Conservation (phyloP, 2,888 invertebrate species). For the Hydraecia micacea region DNA sequence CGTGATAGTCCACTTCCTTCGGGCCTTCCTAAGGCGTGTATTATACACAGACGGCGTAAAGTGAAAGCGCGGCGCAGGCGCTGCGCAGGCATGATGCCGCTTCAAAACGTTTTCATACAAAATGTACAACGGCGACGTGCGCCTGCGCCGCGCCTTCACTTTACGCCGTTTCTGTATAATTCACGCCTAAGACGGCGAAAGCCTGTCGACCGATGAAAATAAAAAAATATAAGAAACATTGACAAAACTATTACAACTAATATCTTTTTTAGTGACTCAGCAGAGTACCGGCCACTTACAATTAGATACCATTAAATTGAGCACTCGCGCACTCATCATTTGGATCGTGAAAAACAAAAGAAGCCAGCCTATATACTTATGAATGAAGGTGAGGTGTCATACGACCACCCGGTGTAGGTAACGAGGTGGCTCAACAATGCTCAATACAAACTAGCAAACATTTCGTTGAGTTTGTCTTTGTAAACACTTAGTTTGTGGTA, state of each 20-base stretch:
- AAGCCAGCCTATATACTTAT: neutral
- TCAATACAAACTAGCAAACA: constrained; percentile 42
- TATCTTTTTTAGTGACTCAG: neutral
- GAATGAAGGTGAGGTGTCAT: constrained; percentile 32
- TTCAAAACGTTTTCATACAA: no score
- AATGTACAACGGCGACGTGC: no score
- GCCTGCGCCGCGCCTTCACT: no score
- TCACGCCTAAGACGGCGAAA: neutral
- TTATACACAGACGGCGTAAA: no score
- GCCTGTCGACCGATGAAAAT: neutral
- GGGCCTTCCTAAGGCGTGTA: no score
- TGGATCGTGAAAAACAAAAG: neutral
- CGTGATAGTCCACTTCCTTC: neutral
- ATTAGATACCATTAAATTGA: constrained; percentile 24
- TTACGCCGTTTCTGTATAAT: no score
- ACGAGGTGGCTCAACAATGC: constrained; percentile 44
- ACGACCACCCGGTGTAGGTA: constrained; percentile 45
- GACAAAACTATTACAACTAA: constrained; percentile 11
- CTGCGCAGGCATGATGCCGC: no score
- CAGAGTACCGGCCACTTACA: constrained; percentile 6
- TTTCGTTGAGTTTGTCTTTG: constrained; percentile 22
- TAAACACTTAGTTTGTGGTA: constrained; percentile 22
- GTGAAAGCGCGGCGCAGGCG: no score
- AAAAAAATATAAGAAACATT: constrained; percentile 12
- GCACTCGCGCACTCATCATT: constrained; percentile 16